These are phyloP conservation scores for Sminthurides aquaticus DNA, from an alignment of 2,888 invertebrate genomes.

Conservation along the genomic window DNA sequence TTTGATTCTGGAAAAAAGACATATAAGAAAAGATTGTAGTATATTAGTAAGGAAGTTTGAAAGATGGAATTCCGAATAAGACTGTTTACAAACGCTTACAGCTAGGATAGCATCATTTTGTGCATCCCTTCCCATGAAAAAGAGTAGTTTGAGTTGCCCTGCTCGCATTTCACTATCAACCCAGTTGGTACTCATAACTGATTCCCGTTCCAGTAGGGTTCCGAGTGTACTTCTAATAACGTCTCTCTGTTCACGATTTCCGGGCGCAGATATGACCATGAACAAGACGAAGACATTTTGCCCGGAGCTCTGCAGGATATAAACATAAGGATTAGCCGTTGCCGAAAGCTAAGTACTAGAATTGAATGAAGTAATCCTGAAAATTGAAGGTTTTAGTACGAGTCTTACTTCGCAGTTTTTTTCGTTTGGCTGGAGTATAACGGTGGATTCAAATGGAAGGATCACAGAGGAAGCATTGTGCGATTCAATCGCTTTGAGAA, in stretches of 20 bases:
- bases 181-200: not conserved
- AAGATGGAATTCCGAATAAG: not conserved
- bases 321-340: not conserved
- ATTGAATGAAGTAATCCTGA: too few relatives aligned
- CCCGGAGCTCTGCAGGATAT: conserved; percentile 16
- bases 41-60: not conserved
- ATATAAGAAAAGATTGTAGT: not conserved
- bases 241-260: conserved; percentile 29
- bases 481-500: conserved; percentile 18
- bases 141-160: conserved; percentile 22
- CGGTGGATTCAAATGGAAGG: conserved; percentile 23
- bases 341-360: too few relatives aligned
- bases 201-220: conserved; percentile 5
- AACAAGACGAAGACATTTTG: conserved; percentile 25
- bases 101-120: not conserved
- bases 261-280: conserved; percentile 34
- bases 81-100: not conserved
- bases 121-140: conserved; percentile 12
- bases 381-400: too few relatives aligned
- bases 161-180: not conserved
- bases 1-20: conserved; percentile 23
- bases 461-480: conserved; percentile 8
- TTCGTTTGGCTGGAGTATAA: not conserved
- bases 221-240: conserved; percentile 25
- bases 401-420: not conserved